Percentiles rank a stretch among this genome's conserved stretches.
Conservation (phyloP, 2,113 vertebrate genomes). For the Sturnira hondurensis region DNA sequence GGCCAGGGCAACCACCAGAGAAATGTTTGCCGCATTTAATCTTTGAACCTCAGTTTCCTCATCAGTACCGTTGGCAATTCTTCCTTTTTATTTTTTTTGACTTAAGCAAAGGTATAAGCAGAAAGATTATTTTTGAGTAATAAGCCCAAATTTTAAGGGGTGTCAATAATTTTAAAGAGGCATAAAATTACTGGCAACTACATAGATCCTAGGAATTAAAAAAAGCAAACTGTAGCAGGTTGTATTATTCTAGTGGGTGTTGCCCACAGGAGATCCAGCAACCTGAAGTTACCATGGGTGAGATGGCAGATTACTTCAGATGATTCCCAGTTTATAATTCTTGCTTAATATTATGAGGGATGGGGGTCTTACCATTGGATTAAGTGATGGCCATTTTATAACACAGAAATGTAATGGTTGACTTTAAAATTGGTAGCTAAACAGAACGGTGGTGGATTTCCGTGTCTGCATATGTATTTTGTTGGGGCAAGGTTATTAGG, state of each 20-base stretch:
- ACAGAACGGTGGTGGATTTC: background rate
- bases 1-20: background rate
- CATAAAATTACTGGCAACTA: background rate
- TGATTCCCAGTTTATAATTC: background rate
- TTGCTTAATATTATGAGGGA: background rate
- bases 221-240: background rate
- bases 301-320: background rate
- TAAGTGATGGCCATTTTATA: background rate
- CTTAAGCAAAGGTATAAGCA: constrained; percentile 6
- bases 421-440: background rate
- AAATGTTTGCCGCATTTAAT: background rate
- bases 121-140: background rate
- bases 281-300: background rate
- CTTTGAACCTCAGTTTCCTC: background rate
- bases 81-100: background rate
- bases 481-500: background rate
- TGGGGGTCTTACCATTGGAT: background rate
- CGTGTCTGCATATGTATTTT: background rate
- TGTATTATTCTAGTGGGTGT: background rate
- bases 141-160: background rate
- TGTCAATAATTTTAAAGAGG: background rate
- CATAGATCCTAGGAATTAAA: background rate
- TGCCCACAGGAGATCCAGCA: background rate
- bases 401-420: background rate
- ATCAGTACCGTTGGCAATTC: background rate